Evolutionary conservation across 2,113 vertebrate genomes (phyloP), one percentile per base, ranked within the genome.

Genomic region (Carlito syrichta): DNA sequence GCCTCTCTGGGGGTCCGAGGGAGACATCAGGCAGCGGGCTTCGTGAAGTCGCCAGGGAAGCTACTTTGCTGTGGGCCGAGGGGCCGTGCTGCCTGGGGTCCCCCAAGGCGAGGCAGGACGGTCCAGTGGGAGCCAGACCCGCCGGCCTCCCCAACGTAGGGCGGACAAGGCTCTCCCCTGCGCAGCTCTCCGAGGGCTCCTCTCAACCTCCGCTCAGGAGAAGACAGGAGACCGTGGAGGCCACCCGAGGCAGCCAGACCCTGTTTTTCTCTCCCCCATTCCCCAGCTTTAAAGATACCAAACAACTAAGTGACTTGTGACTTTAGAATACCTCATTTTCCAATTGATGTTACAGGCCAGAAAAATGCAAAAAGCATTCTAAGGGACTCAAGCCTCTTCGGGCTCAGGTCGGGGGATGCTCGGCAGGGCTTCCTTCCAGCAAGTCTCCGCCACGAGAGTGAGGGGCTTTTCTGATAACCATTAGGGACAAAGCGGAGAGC

Each of bases 181-280:
- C 13, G 38, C 56, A 23, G 11, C 17, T 13, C 48, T 60, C 52
- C 27, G 12, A 7, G 19, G 8, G 25, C 40, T 69, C 22, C 14
- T 30, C 11, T 14, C 50, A 91, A 32, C 11, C 4, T 22, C 14
- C 58, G 76, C 43, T 30, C 14, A 48, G 9, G 40, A 52, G 48
- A 16, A 38, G 1, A 74, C 27, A 25, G 62, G 2, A 52, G n/a
- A 50, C 2, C 3, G 2, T 23, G 50, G 5, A 16, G 6, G 8
- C 11, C 7, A 62, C 16, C 19, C 66, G 27, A n/a, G 50, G 76
- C 32, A 54, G 38, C 56, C 12, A 54, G 3, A 45, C 1, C 25
- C 27, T 16, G 0, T 35, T 35, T 68, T 14, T 11, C 38, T 83
- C 43, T 85, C 2, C 2, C 12, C 50, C 56, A 35, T 14, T 35